These are phyloP conservation scores for Gymnoscopelus microlampas DNA, from an alignment of 2,797 vertebrate species.

Conservation along the genomic window DNA sequence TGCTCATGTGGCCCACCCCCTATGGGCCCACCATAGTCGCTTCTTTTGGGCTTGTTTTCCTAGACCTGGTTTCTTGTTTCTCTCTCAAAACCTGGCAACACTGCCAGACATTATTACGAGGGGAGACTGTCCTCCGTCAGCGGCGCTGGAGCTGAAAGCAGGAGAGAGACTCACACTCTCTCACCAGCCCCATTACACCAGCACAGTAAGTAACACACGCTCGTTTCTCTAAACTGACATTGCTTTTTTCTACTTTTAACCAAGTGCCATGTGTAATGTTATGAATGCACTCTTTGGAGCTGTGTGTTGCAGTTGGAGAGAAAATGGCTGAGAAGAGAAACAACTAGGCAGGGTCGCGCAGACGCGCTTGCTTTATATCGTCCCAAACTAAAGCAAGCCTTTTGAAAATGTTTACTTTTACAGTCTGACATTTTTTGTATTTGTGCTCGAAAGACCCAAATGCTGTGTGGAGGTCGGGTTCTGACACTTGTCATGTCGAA, in stretches of 20 bases:
- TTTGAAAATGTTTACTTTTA: conserved; percentile 69
- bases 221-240: conserved; percentile 26
- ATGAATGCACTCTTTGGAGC: conserved; percentile 31
- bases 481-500: conserved; percentile 58
- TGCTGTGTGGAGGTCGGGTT: background rate
- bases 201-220: conserved; percentile 88
- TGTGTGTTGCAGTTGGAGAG: conserved; percentile 19
- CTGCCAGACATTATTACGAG: conserved; percentile 86
- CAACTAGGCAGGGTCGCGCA: conserved; percentile 73
- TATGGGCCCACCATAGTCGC: too few relatives aligned
- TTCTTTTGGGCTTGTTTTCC: too few relatives aligned
- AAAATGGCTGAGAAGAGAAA: conserved; percentile 73
- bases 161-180: conserved; percentile 81
- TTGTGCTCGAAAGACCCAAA: conserved; percentile 26
- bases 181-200: conserved; percentile 85
- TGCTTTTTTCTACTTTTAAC: conserved; percentile 50
- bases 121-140: conserved; percentile 90
- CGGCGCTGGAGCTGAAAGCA: conserved; percentile 85
- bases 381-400: conserved; percentile 44
- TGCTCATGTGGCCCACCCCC: too few relatives aligned
- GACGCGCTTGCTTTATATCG: conserved; percentile 62
- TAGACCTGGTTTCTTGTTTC: too few relatives aligned
- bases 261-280: too few relatives aligned
- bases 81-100: too few relatives aligned
- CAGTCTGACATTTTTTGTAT: conserved; percentile 62